Percentiles rank a stretch among this genome's conserved stretches.
phyloP scores from a whole-genome alignment of 2,797 vertebrate species.

The Cynopterus sphinx region DNA sequence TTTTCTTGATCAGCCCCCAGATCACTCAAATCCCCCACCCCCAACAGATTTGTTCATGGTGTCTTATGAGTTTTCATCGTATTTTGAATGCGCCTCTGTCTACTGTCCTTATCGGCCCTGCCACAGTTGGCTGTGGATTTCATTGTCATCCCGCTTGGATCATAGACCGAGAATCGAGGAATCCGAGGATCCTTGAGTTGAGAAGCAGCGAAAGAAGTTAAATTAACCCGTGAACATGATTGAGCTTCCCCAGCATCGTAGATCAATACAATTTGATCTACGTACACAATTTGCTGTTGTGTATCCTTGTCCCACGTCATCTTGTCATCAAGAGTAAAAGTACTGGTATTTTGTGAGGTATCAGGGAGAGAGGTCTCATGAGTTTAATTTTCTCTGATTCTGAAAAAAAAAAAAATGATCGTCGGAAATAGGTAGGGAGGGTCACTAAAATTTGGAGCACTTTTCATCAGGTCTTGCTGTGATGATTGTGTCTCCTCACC shows the following conservation, averaged over 20 bases:
- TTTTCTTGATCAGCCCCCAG: neutral
- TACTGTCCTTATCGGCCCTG: neutral
- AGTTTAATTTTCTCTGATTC: neutral
- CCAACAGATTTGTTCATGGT: neutral
- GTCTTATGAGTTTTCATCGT: neutral
- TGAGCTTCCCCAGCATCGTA: rapidly evolving
- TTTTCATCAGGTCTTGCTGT: neutral
- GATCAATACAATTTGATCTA: no score
- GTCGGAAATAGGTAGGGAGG: neutral
- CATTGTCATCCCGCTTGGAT: no score
- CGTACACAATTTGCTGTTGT: neutral
- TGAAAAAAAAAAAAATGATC: neutral
- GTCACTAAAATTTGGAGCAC: neutral
- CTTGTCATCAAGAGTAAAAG: neutral
- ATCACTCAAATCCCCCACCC: neutral
- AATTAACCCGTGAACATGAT: neutral
- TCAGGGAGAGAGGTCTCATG: no score
- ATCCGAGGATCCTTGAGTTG: neutral
- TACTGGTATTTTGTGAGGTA: neutral
- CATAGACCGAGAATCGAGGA: neutral
- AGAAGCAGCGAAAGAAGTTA: neutral
- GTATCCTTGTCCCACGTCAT: neutral
- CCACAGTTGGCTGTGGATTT: neutral
- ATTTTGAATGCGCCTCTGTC: neutral
- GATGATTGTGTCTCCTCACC: neutral